Base-by-base conservation (phyloP, 2,888 invertebrate species). In the Gisinianus flammeolus region DNA sequence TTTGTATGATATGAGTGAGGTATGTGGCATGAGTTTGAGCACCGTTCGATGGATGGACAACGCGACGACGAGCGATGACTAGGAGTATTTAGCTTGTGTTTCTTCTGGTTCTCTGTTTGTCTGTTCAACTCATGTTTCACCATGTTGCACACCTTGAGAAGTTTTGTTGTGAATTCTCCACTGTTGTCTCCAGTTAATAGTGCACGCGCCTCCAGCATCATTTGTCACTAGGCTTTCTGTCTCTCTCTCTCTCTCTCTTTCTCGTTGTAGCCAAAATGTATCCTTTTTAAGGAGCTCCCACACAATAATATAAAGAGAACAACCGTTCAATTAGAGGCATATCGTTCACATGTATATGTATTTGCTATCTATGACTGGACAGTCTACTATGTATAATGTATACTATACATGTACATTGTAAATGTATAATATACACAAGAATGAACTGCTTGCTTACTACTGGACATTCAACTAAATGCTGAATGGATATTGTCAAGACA, bases 201-300 rank as follows among this genome's bases (percentile, higher is more conserved):
- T 74, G 64, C 78, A 79, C 78, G 78, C 78, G 78, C 78, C 75
- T 75, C 68, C 62, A 54, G 28, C 44, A 75, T 79, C 68, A 79
- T 79, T 79, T 79, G 78, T 79, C 78, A 79, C 78, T 69, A 74
- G 54, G 28, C 24, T 54, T 70, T 33, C 74, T 35, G n/a, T 33
- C 54, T 56, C 44, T 58, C 26, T 70, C 52, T 26, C 26, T 28
- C 28, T 64, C 64, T 28, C n/a, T n/a, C n/a, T n/a, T n/a, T 44
- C 44, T 44, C 12, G 35, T 44, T 44, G 16, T 6, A 6, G 44
- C 44, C 12, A 44, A 44, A 44, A 44, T 44, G 44, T 44, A 44
- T 44, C 44, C 35, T 35, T 35, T 35, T 44, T 16, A 44, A 31
- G 3, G 1, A 67, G 33, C 30, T 33, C 67, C 58, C 24, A n/a